These are phyloP conservation scores for Ondatra zibethicus DNA, from an alignment of 2,113 vertebrate species.

Conservation along the genomic window DNA sequence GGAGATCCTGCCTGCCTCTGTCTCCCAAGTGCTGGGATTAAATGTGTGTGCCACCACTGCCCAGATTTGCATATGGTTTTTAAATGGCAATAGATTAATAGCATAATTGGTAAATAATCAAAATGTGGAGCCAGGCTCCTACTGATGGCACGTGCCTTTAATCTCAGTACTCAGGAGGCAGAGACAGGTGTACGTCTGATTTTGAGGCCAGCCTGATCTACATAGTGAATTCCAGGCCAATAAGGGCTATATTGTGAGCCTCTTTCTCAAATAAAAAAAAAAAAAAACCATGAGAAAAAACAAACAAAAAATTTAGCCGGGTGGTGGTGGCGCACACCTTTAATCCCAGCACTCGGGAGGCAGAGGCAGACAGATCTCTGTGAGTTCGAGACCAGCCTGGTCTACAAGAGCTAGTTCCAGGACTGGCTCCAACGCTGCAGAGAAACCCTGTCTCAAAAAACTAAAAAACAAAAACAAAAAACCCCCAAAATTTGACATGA, in stretches of 20 bases:
- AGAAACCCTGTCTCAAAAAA: too few species aligned
- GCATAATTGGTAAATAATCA: slow-evolving; percentile 16
- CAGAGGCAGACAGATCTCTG: too few species aligned
- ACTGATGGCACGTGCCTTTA: neutral
- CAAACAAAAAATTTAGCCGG: neutral
- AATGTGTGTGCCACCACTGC: neutral
- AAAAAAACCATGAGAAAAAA: neutral
- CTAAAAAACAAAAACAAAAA: too few species aligned
- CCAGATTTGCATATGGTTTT: neutral
- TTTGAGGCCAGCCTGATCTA: neutral
- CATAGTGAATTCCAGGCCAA: neutral
- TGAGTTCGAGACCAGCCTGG: too few species aligned
- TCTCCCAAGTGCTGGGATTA: neutral
- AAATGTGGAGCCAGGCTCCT: neutral
- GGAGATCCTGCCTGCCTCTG: neutral
- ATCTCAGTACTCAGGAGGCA: neutral
- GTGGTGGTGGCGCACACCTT: too few species aligned
- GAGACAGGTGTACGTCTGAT: neutral
- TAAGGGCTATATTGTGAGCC: neutral
- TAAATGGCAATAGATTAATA: neutral
- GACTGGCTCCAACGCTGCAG: too few species aligned
- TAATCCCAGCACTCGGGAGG: too few species aligned
- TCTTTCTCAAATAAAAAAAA: neutral
- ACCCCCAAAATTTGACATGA: neutral
- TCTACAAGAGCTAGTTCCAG: too few species aligned